Base-by-base conservation (phyloP, 2,113 vertebrate species). In the Pogonocichla stellata region DNA sequence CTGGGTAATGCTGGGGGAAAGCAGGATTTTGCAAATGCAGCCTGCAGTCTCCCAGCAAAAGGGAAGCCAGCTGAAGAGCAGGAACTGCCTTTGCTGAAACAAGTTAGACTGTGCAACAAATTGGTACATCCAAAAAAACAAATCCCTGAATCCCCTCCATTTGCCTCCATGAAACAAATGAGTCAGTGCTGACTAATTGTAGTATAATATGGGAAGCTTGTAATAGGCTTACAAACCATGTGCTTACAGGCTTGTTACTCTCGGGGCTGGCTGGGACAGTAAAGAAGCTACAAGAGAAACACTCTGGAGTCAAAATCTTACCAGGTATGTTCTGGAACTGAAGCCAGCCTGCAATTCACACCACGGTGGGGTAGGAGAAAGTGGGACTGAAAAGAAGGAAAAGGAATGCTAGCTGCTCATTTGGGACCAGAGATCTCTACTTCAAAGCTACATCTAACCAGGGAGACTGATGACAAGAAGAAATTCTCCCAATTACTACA, bases 91-190 rank as follows among this genome's bases (percentile, higher is more conserved):
- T 84, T 87, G 87, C 58, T 93, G 62, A 42, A 82, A 96, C 89
- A 92, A 94, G 88, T 96, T 80, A 85, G 79, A 86, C 90, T 80
- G 70, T 69, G 90, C 84, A 97, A 95, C 92, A 96, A 97, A 97
- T 92, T 93, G 83, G 91, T 96, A 92, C 92, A 93, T 92, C 88
- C 29, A 92, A 95, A 96, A 91, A 91, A 97, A 96, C 92, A 97
- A 96, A 96, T 86, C 92, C 96, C 92, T 25, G 87, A 93, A 90
- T 88, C 90, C 74, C 58, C 90, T 85, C 91, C 61, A 20, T 94
- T 96, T 97, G 94, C 95, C 79, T 96, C 73, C 85, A 86, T 95
- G 95, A 97, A 95, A 97, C 85, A 97, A 97, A 96, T 88, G 94
- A 97, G 84, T 97, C 91, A 65, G 91, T 93, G 94, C 95, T 97